A percentile compares a stretch with the other conserved stretches of the same genome.
These are phyloP conservation scores for Diorhabda sublineata DNA, from an alignment of 1,140 invertebrate genomes.

Conservation along the genomic window DNA sequence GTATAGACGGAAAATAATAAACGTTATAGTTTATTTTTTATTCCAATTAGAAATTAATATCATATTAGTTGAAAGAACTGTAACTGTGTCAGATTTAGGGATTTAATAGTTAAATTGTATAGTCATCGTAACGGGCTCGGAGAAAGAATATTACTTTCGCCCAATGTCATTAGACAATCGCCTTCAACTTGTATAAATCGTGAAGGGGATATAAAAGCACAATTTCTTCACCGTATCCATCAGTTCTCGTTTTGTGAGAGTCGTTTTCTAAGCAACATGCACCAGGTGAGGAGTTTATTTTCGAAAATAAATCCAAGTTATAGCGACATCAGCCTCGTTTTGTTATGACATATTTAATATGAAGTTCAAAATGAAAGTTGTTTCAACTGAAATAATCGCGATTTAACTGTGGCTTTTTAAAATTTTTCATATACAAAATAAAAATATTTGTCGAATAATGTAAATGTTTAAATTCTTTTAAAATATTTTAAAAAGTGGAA, in stretches of 20 bases:
- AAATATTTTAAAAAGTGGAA: too few species aligned
- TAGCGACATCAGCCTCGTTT: too few species aligned
- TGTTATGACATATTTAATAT: too few species aligned
- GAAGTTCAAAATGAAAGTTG: too few species aligned
- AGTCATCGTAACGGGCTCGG: neutral
- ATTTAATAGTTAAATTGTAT: conserved; percentile 5
- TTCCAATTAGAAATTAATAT: neutral
- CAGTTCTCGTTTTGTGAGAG: conserved; percentile 4
- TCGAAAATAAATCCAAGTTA: too few species aligned
- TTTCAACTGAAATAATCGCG: too few species aligned
- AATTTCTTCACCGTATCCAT: neutral
- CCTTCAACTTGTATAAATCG: neutral
- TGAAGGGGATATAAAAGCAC: conserved; percentile 8
- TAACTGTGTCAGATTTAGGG: neutral
- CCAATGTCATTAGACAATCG: conserved; percentile 11
- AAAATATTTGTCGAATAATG: too few species aligned
- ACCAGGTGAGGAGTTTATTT: conserved; percentile 1
- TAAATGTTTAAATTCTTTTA: too few species aligned
- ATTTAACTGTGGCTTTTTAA: too few species aligned
- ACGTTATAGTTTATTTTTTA: neutral
- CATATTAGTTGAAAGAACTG: neutral
- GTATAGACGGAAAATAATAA: too few species aligned
- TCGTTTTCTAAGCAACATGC: neutral
- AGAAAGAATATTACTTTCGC: conserved; percentile 15
- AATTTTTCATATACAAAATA: too few species aligned